Evolutionary conservation across 2,888 invertebrate species (phyloP).

Genomic region (Stenichneumon culpator): DNA sequence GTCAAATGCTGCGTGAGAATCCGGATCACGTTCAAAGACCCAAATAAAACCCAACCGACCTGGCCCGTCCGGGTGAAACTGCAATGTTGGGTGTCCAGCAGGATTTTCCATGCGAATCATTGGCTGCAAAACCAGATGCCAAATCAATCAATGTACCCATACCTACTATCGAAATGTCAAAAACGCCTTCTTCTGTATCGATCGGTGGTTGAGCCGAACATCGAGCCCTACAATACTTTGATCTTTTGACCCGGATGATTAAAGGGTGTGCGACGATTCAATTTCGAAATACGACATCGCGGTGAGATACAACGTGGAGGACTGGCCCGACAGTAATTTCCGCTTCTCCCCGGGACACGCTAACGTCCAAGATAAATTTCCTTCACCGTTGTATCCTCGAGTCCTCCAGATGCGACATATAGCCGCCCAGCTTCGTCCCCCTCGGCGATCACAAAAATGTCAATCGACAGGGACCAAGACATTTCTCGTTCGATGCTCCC

Average conservation of each 20-base stretch:
- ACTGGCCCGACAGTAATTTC: slow-evolving; percentile 45
- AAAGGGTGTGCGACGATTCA: slow-evolving; percentile 31
- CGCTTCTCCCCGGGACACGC: slow-evolving; percentile 8
- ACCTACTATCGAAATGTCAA: not conserved
- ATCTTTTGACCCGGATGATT: not conserved
- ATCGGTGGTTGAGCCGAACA: not conserved
- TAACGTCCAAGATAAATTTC: slow-evolving; percentile 43
- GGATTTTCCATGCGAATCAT: too few relatives aligned
- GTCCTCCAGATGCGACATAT: not conserved
- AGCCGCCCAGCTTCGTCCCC: not conserved
- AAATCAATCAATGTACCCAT: too few relatives aligned
- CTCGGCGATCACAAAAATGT: slow-evolving; percentile 58
- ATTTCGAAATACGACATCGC: slow-evolving; percentile 38
- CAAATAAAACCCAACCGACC: too few relatives aligned
- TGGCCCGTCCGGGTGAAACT: too few relatives aligned
- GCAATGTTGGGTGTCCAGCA: too few relatives aligned
- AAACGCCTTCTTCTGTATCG: not conserved
- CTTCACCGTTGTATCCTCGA: slow-evolving; percentile 17
- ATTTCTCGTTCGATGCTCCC: slow-evolving; percentile 45
- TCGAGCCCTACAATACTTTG: not conserved
- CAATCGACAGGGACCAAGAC: slow-evolving; percentile 31
- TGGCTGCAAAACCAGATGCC: too few relatives aligned
- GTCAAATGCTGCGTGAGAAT: too few relatives aligned
- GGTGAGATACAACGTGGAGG: slow-evolving; percentile 10
- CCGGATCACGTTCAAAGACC: too few relatives aligned